Conservation (phyloP, 2,797 vertebrate genomes). For the Periophthalmus magnuspinnatus region DNA sequence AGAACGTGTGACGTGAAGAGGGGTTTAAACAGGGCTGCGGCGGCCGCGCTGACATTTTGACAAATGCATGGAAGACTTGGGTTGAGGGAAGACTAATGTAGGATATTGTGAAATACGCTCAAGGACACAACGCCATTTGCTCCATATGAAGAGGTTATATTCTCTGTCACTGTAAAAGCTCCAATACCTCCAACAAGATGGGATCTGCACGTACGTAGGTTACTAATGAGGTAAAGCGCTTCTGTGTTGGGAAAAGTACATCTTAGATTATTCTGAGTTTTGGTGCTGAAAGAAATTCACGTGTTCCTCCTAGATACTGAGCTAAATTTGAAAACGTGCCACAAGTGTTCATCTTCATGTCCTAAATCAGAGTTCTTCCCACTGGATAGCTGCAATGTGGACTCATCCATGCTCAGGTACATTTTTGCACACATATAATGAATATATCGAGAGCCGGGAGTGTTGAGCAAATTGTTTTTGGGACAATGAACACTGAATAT, state of each 20-base stretch:
- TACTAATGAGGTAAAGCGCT: conserved; percentile 21
- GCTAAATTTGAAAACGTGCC: neutral
- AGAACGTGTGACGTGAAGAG: conserved; percentile 21
- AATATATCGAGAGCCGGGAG: conserved; percentile 59
- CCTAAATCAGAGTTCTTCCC: conserved; percentile 1
- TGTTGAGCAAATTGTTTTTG: conserved; percentile 71
- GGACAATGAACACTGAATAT: conserved; percentile 78
- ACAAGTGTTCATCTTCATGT: neutral
- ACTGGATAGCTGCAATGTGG: conserved; percentile 16
- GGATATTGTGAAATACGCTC: conserved; percentile 53
- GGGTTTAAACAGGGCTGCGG: conserved; percentile 31
- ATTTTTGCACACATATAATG: conserved; percentile 45
- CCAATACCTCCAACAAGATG: conserved; percentile 11
- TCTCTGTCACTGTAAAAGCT: conserved; percentile 28
- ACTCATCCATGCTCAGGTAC: conserved; percentile 49
- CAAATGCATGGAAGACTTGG: conserved; percentile 36
- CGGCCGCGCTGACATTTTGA: conserved; percentile 43
- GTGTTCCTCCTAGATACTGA: neutral
- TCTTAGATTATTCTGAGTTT: conserved; percentile 1
- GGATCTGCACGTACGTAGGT: neutral
- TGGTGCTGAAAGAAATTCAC: neutral
- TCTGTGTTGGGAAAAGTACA: conserved; percentile 20
- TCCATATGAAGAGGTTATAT: conserved; percentile 36
- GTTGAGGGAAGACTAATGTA: conserved; percentile 38
- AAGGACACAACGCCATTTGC: conserved; percentile 47